Base-by-base conservation (phyloP, 2,888 invertebrate genomes). In the Trissoscelio sp. region DNA sequence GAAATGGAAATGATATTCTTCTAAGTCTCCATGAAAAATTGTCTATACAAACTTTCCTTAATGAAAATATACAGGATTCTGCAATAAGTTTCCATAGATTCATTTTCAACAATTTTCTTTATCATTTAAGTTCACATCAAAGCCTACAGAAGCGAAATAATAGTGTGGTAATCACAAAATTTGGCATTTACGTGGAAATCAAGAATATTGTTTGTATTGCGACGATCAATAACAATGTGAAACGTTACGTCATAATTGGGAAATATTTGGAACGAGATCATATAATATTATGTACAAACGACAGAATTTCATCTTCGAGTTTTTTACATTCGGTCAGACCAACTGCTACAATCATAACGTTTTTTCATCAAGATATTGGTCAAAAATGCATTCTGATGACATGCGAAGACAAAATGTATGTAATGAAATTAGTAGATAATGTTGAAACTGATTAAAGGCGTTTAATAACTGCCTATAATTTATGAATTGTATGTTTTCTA, bases 21-120 rank as follows among this genome's bases (percentile, higher is more conserved):
- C n/a, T 75, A 20, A 60, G 2, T 39, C 31, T 77, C 1, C 14
- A 11, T 9, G 51, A 64, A 72, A 70, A 72, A 58, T 39, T 69
- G 14, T 28, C 20, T 22, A 81, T 77, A 28, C 42, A 81, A 60
- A 34, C 53, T 14, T 1, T 46, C 18, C 7, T 62, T 12, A 48
- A 53, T 2, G 1, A 11, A 37, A 20, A 22, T 51, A 18, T 20
- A 18, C 12, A 53, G 34, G 6, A 28, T 14, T 1, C 20, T 28
- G 51, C 60, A 7, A 51, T 58, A 42, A 57, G 42, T n/a, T 74
- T 57, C 37, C 1, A 44, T 34, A 31, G 55, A 42, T 74, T 64
- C 24, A 39, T 28, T 48, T 77, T 28, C 22, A 31, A 20, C 22
- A 69, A 39, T 31, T 18, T 64, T 14, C 24, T 74, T 5, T 74